Percentiles rank a stretch among this genome's conserved stretches.
These are phyloP conservation scores for Chydorus sphaericus DNA, from an alignment of 2,888 invertebrate genomes.

Conservation along the genomic window DNA sequence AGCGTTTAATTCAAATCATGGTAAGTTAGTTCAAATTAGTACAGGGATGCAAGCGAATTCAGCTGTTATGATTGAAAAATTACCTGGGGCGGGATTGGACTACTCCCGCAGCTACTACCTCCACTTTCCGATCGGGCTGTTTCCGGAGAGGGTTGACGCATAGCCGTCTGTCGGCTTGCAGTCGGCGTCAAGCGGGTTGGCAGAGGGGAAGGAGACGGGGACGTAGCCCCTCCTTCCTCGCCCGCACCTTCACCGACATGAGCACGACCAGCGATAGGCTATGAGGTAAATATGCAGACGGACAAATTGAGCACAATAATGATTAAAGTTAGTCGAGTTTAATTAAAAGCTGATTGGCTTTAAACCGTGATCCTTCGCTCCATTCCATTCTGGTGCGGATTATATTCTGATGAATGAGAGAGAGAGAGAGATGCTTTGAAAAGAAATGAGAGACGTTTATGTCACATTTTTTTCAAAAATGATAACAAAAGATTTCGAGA, in stretches of 20 bases:
- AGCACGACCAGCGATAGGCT: constrained; percentile 2
- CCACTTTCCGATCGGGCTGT: constrained; percentile 2
- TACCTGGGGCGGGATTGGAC: constrained; percentile 28
- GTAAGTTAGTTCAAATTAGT: constrained; percentile 7
- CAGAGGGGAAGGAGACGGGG: background rate
- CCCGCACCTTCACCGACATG: background rate
- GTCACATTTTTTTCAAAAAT: too few relatives aligned
- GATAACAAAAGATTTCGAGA: too few relatives aligned
- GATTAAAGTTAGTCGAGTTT: too few relatives aligned
- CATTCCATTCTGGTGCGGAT: too few relatives aligned
- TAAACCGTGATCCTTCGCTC: too few relatives aligned
- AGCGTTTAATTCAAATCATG: constrained; percentile 22
- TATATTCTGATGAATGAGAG: too few relatives aligned
- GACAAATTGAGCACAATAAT: too few relatives aligned
- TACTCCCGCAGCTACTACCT: constrained; percentile 36
- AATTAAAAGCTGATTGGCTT: too few relatives aligned
- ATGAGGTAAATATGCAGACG: background rate
- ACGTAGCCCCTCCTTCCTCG: background rate
- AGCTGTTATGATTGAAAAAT: too few relatives aligned
- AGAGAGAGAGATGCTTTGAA: too few relatives aligned
- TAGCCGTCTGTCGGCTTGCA: background rate
- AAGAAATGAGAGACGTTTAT: too few relatives aligned
- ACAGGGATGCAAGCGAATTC: background rate
- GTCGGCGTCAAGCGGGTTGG: background rate
- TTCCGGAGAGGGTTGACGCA: too few relatives aligned